Conservation (phyloP, 2,888 invertebrate genomes). For the Dolichomitus sp. region DNA sequence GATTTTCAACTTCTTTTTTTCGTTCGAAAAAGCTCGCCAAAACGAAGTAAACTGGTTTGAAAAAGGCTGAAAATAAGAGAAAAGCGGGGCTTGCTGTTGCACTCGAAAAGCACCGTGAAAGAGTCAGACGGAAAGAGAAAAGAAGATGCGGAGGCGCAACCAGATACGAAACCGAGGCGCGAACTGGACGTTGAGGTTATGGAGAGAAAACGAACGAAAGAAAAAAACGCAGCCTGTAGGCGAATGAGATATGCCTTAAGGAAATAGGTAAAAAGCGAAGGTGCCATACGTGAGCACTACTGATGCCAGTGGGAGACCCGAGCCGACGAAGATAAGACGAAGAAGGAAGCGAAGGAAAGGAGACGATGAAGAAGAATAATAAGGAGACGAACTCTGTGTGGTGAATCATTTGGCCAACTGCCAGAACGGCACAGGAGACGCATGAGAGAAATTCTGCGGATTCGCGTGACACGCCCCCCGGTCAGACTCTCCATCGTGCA, state of each 20-base stretch:
- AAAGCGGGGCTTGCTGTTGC: neutral
- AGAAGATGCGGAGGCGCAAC: conserved; percentile 55
- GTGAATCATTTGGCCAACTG: conserved; percentile 65
- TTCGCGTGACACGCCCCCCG: conserved; percentile 58
- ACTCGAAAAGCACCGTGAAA: conserved; percentile 50
- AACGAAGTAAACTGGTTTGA: no score
- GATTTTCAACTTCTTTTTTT: no score
- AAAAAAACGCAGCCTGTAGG: conserved; percentile 30
- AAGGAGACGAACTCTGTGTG: conserved; percentile 34
- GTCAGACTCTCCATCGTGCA: conserved; percentile 48
- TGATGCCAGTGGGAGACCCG: conserved; percentile 12
- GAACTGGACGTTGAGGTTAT: conserved; percentile 40
- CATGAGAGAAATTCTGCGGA: conserved; percentile 56
- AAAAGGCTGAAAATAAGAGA: no score
- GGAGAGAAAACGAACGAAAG: conserved; percentile 48
- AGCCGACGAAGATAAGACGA: conserved; percentile 37
- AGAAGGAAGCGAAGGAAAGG: conserved; percentile 20
- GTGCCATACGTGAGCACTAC: neutral
- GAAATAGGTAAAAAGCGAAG: conserved; percentile 52
- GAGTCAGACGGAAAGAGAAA: conserved; percentile 27
- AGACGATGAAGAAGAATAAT: conserved; percentile 28
- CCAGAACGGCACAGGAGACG: conserved; percentile 53
- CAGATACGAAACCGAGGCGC: neutral
- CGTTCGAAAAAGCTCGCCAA: no score
- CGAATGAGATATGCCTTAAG: conserved; percentile 43